Conservation (phyloP, 2,888 invertebrate genomes). For the Hetaerina titia region DNA sequence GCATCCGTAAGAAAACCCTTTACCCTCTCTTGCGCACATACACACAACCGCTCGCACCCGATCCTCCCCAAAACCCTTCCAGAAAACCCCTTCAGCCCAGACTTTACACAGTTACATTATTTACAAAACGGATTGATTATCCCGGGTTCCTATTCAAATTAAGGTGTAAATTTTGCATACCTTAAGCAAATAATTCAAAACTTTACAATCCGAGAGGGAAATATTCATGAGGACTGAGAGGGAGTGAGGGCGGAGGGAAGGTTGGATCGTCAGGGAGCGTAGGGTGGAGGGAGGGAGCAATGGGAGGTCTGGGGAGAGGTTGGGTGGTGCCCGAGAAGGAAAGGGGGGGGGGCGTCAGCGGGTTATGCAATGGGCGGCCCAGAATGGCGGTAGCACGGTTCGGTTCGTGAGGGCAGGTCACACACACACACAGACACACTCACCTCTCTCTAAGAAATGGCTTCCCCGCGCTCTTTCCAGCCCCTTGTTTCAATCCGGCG, state of each 20-base stretch:
- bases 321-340: not conserved
- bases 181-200: slow-evolving; percentile 70
- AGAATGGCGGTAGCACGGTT: slow-evolving; percentile 45
- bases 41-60: slow-evolving; percentile 23
- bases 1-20: slow-evolving; percentile 35
- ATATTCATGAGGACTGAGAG: slow-evolving; percentile 68
- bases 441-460: not conserved
- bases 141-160: slow-evolving; percentile 69
- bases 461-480: not conserved
- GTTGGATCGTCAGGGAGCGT: slow-evolving; percentile 39
- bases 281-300: slow-evolving; percentile 18
- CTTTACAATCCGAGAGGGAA: slow-evolving; percentile 68
- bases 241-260: slow-evolving; percentile 39
- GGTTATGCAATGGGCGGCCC: slow-evolving; percentile 43
- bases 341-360: slow-evolving; percentile 70
- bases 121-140: slow-evolving; percentile 71
- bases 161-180: slow-evolving; percentile 70
- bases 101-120: slow-evolving; percentile 69
- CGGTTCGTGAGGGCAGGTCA: slow-evolving; percentile 10
- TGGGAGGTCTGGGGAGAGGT: not conserved
- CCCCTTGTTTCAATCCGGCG: not conserved
- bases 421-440: not conserved
- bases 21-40: slow-evolving; percentile 62
- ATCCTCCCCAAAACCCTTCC: slow-evolving; percentile 5
- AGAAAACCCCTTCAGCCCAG: slow-evolving; percentile 36